Evolutionary conservation across 2,888 invertebrate genomes (phyloP).

Genomic region (Laothoe populi): DNA sequence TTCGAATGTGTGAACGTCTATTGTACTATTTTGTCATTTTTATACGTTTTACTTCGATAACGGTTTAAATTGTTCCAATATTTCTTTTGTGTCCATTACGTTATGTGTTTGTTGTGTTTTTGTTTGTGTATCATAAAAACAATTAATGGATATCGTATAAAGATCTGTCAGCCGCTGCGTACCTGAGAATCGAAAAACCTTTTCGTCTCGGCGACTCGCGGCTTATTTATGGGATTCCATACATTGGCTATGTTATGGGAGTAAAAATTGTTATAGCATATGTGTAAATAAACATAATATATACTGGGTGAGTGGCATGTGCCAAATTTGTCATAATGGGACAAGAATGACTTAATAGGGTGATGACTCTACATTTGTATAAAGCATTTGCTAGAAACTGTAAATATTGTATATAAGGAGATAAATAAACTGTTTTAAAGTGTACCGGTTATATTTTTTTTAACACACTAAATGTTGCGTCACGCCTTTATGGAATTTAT

Average conservation of each 20-base stretch:
- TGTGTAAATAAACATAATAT: conserved; percentile 24
- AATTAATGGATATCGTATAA: conserved; percentile 24
- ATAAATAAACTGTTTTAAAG: conserved; percentile 24
- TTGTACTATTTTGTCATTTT: conserved; percentile 25
- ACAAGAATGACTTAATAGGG: conserved; percentile 23
- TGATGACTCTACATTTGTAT: conserved; percentile 24
- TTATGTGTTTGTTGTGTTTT: conserved; percentile 25
- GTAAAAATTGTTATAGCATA: conserved; percentile 23
- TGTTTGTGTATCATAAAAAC: conserved; percentile 25
- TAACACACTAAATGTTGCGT: conserved; percentile 11
- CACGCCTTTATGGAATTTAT: conserved; percentile 15
- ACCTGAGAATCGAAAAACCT: conserved; percentile 21
- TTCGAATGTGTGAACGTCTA: conserved; percentile 15
- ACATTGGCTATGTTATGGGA: conserved; percentile 25
- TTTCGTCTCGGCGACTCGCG: conserved; percentile 42
- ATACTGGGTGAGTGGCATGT: conserved; percentile 24
- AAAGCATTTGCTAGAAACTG: conserved; percentile 25
- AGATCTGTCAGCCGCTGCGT: conserved; percentile 23
- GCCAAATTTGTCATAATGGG: conserved; percentile 25
- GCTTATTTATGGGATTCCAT: conserved; percentile 48
- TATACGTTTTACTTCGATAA: conserved; percentile 12
- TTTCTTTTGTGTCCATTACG: conserved; percentile 25
- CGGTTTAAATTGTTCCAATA: conserved; percentile 21
- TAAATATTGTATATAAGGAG: conserved; percentile 23
- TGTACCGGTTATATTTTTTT: conserved; percentile 23